These are phyloP conservation scores for Corvus moneduloides DNA, from an alignment of 2,113 vertebrate species.

Conservation along the genomic window DNA sequence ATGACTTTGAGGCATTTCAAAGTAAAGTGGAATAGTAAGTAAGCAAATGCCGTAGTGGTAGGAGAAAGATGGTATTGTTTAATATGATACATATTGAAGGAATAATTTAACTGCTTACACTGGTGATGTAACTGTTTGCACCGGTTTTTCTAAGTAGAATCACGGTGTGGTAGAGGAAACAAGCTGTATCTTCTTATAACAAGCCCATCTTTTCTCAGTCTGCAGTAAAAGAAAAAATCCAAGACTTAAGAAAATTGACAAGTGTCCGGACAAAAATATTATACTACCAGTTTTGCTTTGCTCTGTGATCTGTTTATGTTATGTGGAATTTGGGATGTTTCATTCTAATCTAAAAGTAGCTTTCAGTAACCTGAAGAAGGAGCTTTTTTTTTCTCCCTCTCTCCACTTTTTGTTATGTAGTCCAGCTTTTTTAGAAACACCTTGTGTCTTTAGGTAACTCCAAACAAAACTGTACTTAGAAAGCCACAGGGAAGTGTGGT, in stretches of 20 bases:
- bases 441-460: background rate
- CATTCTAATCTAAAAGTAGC: background rate
- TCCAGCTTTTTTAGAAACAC: background rate
- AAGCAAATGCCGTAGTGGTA: background rate
- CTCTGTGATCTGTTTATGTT: background rate
- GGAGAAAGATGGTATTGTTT: background rate
- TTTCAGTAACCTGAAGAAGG: background rate
- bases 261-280: background rate
- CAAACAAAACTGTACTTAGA: background rate
- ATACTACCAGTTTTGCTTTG: background rate
- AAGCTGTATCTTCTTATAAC: background rate
- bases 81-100: background rate
- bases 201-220: background rate
- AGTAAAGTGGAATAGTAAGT: background rate
- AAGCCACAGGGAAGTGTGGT: background rate
- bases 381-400: background rate
- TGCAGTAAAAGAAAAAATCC: background rate
- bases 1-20: background rate
- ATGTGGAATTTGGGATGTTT: background rate
- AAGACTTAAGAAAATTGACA: background rate
- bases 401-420: background rate
- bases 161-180: background rate
- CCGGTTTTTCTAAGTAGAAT: background rate
- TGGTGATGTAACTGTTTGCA: background rate
- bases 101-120: background rate